Evolutionary conservation across 2,797 vertebrate genomes (phyloP).

Genomic region (Hyperoplus immaculatus): DNA sequence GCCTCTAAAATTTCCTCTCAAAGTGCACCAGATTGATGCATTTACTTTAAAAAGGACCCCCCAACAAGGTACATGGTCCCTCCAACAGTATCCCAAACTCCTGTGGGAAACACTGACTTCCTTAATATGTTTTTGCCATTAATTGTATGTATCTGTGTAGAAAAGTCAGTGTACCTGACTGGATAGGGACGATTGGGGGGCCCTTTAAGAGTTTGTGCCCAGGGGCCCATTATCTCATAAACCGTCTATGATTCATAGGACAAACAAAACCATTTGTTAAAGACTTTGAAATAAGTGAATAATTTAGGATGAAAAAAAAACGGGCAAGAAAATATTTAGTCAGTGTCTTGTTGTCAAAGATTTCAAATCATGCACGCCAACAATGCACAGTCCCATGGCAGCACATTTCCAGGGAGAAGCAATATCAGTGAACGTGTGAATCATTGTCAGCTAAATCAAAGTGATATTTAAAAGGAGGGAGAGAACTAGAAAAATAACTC

Average conservation of each 20-base stretch:
- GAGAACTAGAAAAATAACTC: neutral
- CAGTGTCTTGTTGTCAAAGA: constrained; percentile 10
- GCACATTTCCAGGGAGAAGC: constrained; percentile 23
- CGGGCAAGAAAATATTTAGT: constrained; percentile 23
- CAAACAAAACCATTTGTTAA: constrained; percentile 11
- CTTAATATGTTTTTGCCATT: no score
- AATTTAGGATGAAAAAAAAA: constrained; percentile 10
- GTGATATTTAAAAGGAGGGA: neutral
- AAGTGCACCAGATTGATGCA: no score
- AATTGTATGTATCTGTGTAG: no score
- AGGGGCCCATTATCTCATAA: no score
- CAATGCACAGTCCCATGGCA: constrained; percentile 37
- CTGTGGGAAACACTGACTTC: no score
- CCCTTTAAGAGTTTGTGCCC: no score
- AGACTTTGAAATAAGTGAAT: constrained; percentile 26
- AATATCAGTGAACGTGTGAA: constrained; percentile 20
- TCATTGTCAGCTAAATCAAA: neutral
- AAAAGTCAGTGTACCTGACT: no score
- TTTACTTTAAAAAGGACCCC: no score
- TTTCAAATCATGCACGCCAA: constrained; percentile 29
- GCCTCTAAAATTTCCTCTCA: no score
- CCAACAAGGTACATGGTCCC: no score
- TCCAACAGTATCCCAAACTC: no score
- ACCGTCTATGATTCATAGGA: constrained; percentile 13
- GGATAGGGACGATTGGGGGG: no score